phyloP scores from a whole-genome alignment of 1,140 invertebrate genomes.

The Mesaphorura yosii region DNA sequence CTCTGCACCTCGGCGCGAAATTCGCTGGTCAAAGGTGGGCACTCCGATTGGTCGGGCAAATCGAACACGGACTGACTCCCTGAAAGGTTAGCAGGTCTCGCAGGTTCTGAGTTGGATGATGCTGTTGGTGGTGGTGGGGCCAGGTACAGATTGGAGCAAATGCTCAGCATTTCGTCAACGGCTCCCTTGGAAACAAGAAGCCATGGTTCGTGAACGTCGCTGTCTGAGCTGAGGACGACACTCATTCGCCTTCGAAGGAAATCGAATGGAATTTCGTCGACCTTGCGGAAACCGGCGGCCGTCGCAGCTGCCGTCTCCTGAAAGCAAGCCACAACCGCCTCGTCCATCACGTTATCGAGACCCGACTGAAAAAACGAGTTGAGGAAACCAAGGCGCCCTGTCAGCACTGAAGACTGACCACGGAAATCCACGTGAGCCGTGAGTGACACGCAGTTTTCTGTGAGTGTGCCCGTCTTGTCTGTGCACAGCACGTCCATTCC shows the following conservation, averaged over 20 bases:
- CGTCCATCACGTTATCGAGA: constrained; percentile 13
- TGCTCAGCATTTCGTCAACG: constrained; percentile 8
- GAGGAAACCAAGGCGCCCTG: constrained; percentile 1
- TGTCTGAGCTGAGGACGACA: not conserved
- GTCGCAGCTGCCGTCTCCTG: not conserved
- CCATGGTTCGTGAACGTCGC: not conserved
- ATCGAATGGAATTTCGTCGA: constrained; percentile 20
- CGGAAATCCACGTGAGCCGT: not conserved
- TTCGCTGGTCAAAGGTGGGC: not conserved
- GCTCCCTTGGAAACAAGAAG: constrained; percentile 17
- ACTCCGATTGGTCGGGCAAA: not conserved
- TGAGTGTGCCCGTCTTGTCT: constrained; percentile 20
- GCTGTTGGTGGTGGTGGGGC: no score
- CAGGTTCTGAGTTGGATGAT: no score
- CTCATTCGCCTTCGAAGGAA: constrained; percentile 12
- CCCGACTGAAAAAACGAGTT: constrained; percentile 18
- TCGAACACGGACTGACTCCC: not conserved
- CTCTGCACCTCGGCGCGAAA: not conserved
- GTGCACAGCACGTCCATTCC: constrained; percentile 20
- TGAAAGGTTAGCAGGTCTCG: not conserved
- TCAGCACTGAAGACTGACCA: not conserved
- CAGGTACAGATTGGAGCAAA: constrained; percentile 4
- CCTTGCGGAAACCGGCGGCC: not conserved
- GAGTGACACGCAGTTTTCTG: constrained; percentile 5
- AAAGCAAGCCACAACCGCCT: constrained; percentile 4